Conservation (phyloP, 2,113 vertebrate genomes). For the Etia nguti region DNA sequence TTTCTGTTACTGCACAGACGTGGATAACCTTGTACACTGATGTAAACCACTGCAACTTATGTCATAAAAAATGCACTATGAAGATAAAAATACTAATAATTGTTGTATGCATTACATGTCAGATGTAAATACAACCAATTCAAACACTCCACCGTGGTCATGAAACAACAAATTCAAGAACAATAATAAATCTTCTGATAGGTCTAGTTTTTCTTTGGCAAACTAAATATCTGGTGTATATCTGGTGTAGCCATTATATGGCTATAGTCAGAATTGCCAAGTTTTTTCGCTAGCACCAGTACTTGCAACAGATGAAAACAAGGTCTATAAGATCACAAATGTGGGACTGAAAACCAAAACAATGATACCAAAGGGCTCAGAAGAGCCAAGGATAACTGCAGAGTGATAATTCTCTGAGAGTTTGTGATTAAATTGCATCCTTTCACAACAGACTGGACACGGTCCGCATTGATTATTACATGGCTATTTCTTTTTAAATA, state of each 20-base stretch:
- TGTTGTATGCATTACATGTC: not conserved
- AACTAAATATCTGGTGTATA: not conserved
- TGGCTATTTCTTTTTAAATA: not conserved
- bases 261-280: not conserved
- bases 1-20: not conserved
- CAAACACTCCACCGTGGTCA: not conserved
- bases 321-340: not conserved
- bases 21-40: conserved; percentile 2
- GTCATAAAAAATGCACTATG: not conserved
- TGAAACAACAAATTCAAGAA: not conserved
- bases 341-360: not conserved
- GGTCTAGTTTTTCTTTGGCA: not conserved
- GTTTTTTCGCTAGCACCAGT: not conserved
- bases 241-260: not conserved
- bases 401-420: not conserved
- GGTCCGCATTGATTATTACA: not conserved
- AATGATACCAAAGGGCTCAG: not conserved
- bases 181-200: not conserved
- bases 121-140: not conserved
- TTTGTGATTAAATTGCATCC: not conserved
- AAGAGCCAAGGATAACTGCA: not conserved
- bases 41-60: not conserved
- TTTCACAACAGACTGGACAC: not conserved
- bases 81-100: not conserved
- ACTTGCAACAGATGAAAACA: not conserved